Conservation (phyloP, 1,140 invertebrate species). For the Drosophila kurseongensis region DNA sequence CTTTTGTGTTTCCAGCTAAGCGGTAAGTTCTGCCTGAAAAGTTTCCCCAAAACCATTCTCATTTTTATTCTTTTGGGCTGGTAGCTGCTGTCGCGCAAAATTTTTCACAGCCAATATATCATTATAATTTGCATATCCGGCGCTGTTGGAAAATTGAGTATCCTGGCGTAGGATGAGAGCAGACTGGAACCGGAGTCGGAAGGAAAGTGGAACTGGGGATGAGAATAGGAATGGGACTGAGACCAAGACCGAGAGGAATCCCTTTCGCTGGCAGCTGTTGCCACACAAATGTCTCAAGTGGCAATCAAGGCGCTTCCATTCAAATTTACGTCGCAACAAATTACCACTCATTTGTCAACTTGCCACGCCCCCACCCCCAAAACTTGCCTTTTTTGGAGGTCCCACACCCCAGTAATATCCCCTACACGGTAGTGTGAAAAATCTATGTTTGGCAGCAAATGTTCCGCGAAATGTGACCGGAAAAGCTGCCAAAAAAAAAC, state of each 20-base stretch:
- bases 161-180: slow-evolving; percentile 27
- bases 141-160: slow-evolving; percentile 78
- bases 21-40: slow-evolving; percentile 49
- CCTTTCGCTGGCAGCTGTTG: slow-evolving; percentile 79
- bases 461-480: slow-evolving; percentile 71
- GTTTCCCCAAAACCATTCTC: slow-evolving; percentile 38
- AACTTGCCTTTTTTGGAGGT: neutral
- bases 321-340: slow-evolving; percentile 84
- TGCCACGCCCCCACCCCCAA: slow-evolving; percentile 39
- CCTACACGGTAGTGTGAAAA: slow-evolving; percentile 70
- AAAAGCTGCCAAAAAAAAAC: slow-evolving; percentile 3
- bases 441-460: slow-evolving; percentile 74
- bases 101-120: slow-evolving; percentile 84
- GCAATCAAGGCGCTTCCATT: slow-evolving; percentile 84
- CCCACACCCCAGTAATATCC: neutral
- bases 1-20: slow-evolving; percentile 29
- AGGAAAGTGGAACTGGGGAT: neutral
- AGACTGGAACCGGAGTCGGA: slow-evolving; percentile 18
- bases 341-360: slow-evolving; percentile 83
- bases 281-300: slow-evolving; percentile 83
- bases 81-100: slow-evolving; percentile 72
- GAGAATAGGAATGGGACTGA: neutral
- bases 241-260: slow-evolving; percentile 47
- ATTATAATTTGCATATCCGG: slow-evolving; percentile 82
- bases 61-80: slow-evolving; percentile 44